Base-by-base conservation (phyloP, 2,113 vertebrate species). In the Noctilio leporinus region DNA sequence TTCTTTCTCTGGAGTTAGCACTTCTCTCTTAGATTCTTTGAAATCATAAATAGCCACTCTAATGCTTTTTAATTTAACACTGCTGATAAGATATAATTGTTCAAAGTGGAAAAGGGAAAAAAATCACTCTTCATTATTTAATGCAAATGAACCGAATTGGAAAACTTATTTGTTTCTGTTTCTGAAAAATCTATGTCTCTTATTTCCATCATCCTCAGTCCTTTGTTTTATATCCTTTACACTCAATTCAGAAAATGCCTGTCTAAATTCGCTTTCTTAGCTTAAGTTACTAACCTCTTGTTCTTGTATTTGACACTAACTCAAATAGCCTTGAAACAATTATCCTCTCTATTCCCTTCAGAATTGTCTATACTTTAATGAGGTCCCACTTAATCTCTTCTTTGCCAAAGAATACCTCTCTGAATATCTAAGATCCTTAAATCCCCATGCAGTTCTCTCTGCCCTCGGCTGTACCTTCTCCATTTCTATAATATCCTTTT, bases 321-420 rank as follows among this genome's bases (percentile, higher is more conserved):
- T 97, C 93, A 97, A 96, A 95, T 47, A 96, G 92, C 96, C 97
- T 85, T 97, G 95, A 97, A 98, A 95, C 76, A 97, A 97, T 97
- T 97, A 97, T 92, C 97, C 80, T 92, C 95, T 96, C 80, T 92
- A 92, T 92, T 97, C 64, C 67, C 64, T 69, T 53, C 92, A 93
- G 59, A 96, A 94, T 72, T 96, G 14, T 91, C 45, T 94, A 55
- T 93, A 82, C 40, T 97, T 97, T 75, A 95, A 97, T 45, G 38
- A 95, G 95, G 95, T 91, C 20, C 40, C 93, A 96, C 93, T 97
- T 96, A 97, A 97, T 97, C 95, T 97, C 96, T 94, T 93, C 96
- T 97, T 96, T 95, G 49, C 64, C 93, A 96, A 96, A 98, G 97
- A 97, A 96, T 6, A 30, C 84, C 86, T 87, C 94, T 96, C 90